Conservation (phyloP, 1,140 invertebrate species). For the Amphibalanus amphitrite region DNA sequence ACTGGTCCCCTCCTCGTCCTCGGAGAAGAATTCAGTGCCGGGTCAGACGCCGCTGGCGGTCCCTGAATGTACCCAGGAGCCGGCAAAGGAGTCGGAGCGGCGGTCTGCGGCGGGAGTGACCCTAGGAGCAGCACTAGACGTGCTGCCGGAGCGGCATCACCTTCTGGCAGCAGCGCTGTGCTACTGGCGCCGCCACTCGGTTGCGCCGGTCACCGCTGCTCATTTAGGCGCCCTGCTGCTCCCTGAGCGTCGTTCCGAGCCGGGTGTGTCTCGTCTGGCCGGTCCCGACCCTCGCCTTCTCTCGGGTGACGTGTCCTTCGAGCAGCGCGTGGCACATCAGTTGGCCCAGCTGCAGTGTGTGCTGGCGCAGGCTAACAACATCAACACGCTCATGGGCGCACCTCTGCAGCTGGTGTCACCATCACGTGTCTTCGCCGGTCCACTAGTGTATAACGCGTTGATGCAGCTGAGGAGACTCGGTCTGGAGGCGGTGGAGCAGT, state of each 20-base stretch:
- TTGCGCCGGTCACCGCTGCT: background rate
- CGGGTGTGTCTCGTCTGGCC: background rate
- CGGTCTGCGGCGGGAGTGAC: too few species aligned
- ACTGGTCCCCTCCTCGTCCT: too few species aligned
- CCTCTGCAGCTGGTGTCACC: background rate
- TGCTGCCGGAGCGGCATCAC: background rate
- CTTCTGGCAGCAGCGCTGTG: background rate
- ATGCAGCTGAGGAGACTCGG: background rate
- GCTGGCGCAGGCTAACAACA: background rate
- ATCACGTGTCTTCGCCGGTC: background rate
- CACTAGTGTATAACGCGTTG: background rate
- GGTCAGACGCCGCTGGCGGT: too few species aligned
- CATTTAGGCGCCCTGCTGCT: background rate
- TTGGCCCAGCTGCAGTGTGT: background rate
- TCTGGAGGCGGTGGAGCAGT: background rate
- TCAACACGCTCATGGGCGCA: background rate
- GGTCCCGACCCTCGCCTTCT: background rate
- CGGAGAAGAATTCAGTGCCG: too few species aligned
- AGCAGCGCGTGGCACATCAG: background rate
- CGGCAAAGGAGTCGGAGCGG: too few species aligned
- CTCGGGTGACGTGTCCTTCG: background rate
- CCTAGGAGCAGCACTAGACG: background rate
- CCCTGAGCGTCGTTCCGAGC: too few species aligned
- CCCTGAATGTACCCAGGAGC: too few species aligned
- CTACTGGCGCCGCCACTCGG: background rate